Conservation (phyloP, 2,797 vertebrate species). For the Parauchenoglanis ngamensis region DNA sequence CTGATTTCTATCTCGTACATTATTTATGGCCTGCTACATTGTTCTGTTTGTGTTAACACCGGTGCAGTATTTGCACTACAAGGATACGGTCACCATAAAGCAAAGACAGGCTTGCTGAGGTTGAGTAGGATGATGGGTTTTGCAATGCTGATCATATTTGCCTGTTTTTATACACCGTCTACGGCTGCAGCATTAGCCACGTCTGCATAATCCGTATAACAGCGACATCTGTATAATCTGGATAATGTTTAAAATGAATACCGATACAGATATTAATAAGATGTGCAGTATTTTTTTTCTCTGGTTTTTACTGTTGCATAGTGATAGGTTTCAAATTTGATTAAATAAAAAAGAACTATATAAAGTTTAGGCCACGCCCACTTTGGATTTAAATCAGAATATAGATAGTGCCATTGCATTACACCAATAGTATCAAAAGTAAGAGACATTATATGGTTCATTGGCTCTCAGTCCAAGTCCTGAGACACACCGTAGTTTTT, state of each 20-base stretch:
- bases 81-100: neutral
- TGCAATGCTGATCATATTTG: neutral
- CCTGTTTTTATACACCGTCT: neutral
- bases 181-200: neutral
- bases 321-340: neutral
- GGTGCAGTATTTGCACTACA: slow-evolving; percentile 12
- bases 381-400: neutral
- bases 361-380: neutral
- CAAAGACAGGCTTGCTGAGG: neutral
- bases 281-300: neutral
- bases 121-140: neutral
- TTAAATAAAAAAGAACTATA: neutral
- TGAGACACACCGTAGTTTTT: neutral
- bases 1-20: slow-evolving; percentile 11
- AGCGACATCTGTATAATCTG: too few species aligned
- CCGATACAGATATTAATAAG: neutral
- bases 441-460: neutral
- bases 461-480: neutral
- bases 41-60: slow-evolving; percentile 10
- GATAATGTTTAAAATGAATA: neutral
- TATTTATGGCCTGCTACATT: slow-evolving; percentile 17
- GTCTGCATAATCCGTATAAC: neutral
- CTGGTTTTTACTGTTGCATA: neutral
- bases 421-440: neutral
- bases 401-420: neutral